phyloP scores from a whole-genome alignment of 2,888 invertebrate species.

The Athalia rosae region DNA sequence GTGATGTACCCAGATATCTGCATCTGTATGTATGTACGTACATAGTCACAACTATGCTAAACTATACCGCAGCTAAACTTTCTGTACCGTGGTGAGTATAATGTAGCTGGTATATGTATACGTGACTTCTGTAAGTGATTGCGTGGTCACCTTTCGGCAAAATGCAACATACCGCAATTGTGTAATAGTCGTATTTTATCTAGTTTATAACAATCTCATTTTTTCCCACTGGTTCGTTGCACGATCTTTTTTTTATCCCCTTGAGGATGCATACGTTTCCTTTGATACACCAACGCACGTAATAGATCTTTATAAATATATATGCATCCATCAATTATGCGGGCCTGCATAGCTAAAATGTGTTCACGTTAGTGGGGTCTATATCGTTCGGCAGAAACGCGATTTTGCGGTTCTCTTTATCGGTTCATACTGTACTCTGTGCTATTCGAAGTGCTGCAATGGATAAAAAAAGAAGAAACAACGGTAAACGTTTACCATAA shows the following conservation, averaged over 20 bases:
- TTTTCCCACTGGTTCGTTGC: no score
- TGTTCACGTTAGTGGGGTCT: neutral
- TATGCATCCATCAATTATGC: neutral
- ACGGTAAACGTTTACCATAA: slow-evolving; percentile 79
- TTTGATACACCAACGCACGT: no score
- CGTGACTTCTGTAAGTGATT: slow-evolving; percentile 16
- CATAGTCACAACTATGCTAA: slow-evolving; percentile 22
- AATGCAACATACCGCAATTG: neutral
- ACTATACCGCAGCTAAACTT: neutral
- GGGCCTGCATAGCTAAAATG: neutral
- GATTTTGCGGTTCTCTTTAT: neutral
- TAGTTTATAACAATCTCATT: no score
- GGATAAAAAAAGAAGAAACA: neutral
- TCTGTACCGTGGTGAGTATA: neutral
- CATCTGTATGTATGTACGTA: neutral
- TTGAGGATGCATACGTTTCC: no score
- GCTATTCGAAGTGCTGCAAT: no score
- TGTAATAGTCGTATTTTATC: neutral
- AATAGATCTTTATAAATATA: no score
- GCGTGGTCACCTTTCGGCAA: neutral
- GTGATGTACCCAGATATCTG: neutral
- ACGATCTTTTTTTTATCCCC: no score
- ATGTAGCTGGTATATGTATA: neutral
- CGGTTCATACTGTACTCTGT: neutral
- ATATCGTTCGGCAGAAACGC: neutral